Evolutionary conservation across 2,113 vertebrate genomes (phyloP), one percentile per base, ranked within the genome.

Genomic region (Mastomys coucha): DNA sequence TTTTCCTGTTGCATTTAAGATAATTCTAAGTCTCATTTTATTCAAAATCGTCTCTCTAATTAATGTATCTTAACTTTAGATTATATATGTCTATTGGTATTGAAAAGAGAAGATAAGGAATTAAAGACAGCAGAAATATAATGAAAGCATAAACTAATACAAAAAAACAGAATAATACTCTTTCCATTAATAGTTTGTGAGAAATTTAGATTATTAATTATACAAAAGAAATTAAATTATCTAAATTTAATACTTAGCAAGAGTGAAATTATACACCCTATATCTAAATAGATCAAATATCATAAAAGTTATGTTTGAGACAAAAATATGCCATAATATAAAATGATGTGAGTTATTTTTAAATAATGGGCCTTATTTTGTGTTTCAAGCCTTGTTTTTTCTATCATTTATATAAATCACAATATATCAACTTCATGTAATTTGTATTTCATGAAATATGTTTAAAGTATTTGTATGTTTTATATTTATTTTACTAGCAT

Each of bases 181-280:
- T 85, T 51, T 65, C 1, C 7, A 36, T 82, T 96, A 73, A 60
- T 24, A 65, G 69, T 89, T 93, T 95, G 9, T 3, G 36, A 80
- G 75, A 22, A 75, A 92, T 81, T 91, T 93, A 84, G 22, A 85
- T 39, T 1, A 36, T 81, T 86, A 85, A 81, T 45, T 95, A 92
- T 80, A 76, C 0, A 56, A 36, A 67, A 5, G 11, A 86, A 24
- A 89, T 72, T 92, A n/a, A 92, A n/a, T 94, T 60, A 93, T n/a
- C 36, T 58, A 88, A 28, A 77, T 92, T 45, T 89, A 42, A 73
- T 12, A 58, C 60, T 78, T 82, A 53, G 8, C 4, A 92, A 93
- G 5, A 86, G 0, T 65, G 65, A 87, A n/a, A 91, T 24, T 85
- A 65, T 60, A 65, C 5, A 19, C 0, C 28, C 13, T 65, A 31